Conservation (phyloP, 92 coral and sea anemone species). For the Meandrina meandrites region DNA sequence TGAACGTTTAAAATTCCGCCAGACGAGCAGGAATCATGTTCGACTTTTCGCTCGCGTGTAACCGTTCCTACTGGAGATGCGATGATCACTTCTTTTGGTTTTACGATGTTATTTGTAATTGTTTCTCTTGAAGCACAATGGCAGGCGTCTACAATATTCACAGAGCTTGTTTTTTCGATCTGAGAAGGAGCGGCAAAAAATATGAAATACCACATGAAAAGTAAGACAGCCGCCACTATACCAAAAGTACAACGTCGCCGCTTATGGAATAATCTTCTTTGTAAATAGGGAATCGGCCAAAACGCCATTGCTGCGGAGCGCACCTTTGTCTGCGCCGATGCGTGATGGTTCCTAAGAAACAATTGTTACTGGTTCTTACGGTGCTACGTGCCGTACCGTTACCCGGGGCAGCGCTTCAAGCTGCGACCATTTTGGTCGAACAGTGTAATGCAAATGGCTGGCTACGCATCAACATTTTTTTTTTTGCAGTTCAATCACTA, state of each 20-base stretch:
- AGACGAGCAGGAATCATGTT: neutral
- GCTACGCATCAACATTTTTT: too few species aligned
- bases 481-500: too few species aligned
- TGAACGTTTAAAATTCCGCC: neutral
- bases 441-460: too few species aligned
- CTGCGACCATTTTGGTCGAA: too few species aligned
- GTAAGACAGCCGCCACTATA: neutral
- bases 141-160: neutral
- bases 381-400: neutral
- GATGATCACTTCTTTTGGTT: neutral
- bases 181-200: neutral
- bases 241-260: neutral
- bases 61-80: neutral
- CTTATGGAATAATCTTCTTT: neutral
- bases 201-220: conserved; percentile 4
- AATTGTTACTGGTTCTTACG: too few species aligned
- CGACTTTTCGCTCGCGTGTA: neutral
- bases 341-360: too few species aligned
- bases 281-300: neutral
- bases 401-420: too few species aligned
- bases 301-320: neutral
- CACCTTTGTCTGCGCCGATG: too few species aligned
- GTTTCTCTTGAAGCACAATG: neutral
- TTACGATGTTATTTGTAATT: neutral
- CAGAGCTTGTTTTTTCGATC: neutral